These are phyloP conservation scores for Idaea aversata DNA, from an alignment of 2,888 invertebrate species.

Conservation along the genomic window DNA sequence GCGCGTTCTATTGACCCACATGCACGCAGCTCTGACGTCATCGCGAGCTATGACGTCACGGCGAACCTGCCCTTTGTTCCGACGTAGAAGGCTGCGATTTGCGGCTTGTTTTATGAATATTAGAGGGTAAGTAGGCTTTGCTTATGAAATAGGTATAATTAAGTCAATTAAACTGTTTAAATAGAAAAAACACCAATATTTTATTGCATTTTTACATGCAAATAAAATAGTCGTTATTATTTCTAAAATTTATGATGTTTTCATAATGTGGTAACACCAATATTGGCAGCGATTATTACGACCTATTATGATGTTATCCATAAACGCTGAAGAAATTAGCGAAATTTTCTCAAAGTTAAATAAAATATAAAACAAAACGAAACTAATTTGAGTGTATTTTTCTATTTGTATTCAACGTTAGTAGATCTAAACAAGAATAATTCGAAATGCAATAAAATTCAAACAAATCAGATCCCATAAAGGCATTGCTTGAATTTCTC, in stretches of 20 bases:
- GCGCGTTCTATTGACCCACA: constrained; percentile 73
- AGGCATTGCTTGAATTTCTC: constrained; percentile 27
- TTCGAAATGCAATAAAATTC: constrained; percentile 30
- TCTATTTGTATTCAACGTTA: constrained; percentile 17
- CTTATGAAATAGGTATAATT: no score
- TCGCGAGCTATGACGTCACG: constrained; percentile 62
- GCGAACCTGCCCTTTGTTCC: constrained; percentile 52
- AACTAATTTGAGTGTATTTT: background rate
- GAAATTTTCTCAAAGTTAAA: background rate
- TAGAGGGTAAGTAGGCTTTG: background rate
- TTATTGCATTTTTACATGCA: no score
- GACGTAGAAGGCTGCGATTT: constrained; percentile 9
- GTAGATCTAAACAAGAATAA: constrained; percentile 17
- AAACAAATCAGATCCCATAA: constrained; percentile 34
- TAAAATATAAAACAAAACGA: background rate
- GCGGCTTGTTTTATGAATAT: background rate
- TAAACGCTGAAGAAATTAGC: background rate
- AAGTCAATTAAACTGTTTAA: no score
- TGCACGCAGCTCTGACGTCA: constrained; percentile 73
- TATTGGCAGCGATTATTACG: no score
- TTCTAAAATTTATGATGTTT: background rate
- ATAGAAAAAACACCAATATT: no score
- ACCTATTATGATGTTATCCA: no score
- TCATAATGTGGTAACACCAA: no score
- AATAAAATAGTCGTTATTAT: background rate